These are phyloP conservation scores for Euborellia annulipes DNA, from an alignment of 1,140 invertebrate genomes.

Conservation along the genomic window DNA sequence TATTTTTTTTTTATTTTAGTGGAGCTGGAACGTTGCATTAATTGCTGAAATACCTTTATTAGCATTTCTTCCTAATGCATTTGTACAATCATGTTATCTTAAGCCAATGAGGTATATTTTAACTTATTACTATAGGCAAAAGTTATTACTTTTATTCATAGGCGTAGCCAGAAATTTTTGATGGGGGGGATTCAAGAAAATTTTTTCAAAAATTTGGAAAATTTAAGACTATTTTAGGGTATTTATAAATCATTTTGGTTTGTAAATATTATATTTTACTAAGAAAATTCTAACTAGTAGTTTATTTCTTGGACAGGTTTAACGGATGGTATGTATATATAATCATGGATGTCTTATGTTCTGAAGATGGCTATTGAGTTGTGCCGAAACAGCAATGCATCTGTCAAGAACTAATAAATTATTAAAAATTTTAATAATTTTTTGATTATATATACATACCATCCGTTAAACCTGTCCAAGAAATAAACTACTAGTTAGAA, in stretches of 20 bases:
- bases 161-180: no score
- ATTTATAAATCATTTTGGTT: background rate
- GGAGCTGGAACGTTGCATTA: slow-evolving; percentile 57
- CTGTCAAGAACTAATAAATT: no score
- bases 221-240: background rate
- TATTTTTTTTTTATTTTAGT: slow-evolving; percentile 32
- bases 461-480: no score
- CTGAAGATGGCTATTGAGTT: no score
- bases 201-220: background rate
- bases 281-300: background rate
- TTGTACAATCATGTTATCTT: slow-evolving; percentile 60
- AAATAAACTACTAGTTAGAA: no score
- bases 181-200: background rate
- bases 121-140: background rate
- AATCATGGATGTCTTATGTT: no score
- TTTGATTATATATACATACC: no score
- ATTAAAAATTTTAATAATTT: no score
- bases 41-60: slow-evolving; percentile 63
- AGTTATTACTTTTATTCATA: no score
- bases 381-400: no score
- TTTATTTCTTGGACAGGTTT: no score
- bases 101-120: slow-evolving; percentile 47
- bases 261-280: background rate
- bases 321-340: no score
- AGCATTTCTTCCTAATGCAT: slow-evolving; percentile 55